phyloP scores from a whole-genome alignment of 2,797 vertebrate genomes.

The Pseudocheirus occidentalis region DNA sequence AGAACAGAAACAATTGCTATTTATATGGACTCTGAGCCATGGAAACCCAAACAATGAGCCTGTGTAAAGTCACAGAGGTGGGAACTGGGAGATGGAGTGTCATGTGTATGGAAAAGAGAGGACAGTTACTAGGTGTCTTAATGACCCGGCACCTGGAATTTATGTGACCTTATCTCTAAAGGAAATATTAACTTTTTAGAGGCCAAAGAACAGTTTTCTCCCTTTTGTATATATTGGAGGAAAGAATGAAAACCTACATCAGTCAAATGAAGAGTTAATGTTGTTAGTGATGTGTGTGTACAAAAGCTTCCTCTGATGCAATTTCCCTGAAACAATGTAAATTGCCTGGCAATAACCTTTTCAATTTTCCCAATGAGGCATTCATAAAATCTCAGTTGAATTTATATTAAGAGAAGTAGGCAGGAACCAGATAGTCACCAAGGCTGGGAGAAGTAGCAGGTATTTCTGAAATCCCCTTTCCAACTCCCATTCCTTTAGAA shows the following conservation, averaged over 20 bases:
- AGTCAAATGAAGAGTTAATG: neutral
- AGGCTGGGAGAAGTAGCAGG: neutral
- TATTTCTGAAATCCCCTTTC: neutral
- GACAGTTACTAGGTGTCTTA: neutral
- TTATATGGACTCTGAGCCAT: neutral
- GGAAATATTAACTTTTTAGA: neutral
- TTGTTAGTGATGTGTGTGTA: neutral
- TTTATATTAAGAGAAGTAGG: neutral
- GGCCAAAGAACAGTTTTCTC: neutral
- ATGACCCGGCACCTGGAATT: neutral
- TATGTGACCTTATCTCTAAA: neutral
- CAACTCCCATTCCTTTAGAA: accelerated
- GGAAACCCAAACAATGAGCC: neutral
- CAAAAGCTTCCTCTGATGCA: neutral
- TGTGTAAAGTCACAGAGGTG: neutral
- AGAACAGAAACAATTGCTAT: neutral
- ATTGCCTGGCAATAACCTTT: neutral
- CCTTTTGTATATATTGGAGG: neutral
- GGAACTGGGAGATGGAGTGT: neutral
- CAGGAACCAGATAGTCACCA: neutral
- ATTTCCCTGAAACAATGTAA: neutral
- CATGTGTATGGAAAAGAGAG: neutral
- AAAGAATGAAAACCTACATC: neutral
- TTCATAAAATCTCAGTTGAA: neutral
- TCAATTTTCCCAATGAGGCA: neutral